Evolutionary conservation across 2,888 invertebrate genomes (phyloP).

Genomic region (Eristalis arbustorum): DNA sequence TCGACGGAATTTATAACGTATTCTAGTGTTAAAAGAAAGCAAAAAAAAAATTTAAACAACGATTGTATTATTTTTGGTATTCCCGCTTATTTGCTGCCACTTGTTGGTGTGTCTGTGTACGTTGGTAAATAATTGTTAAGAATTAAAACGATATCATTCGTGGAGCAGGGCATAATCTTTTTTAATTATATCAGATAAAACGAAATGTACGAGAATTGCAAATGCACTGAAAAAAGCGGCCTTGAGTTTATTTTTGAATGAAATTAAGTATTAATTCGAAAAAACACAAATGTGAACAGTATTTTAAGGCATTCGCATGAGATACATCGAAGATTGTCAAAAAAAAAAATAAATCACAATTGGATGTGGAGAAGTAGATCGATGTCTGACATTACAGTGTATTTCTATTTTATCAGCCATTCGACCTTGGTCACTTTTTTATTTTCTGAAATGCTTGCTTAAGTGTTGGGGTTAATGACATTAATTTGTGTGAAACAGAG

Average conservation of each 20-base stretch:
- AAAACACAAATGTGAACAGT: not conserved
- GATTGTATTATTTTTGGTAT: not conserved
- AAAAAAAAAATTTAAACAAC: not conserved
- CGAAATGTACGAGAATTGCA: not conserved
- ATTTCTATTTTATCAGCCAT: not conserved
- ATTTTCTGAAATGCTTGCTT: no score
- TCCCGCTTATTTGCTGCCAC: not conserved
- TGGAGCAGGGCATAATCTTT: slow-evolving; percentile 3
- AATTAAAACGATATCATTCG: not conserved
- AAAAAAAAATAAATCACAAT: not conserved
- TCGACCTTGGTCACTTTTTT: not conserved
- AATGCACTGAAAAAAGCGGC: not conserved
- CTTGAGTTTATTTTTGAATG: not conserved
- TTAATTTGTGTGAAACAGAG: not conserved
- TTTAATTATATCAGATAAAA: not conserved
- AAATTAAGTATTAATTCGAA: not conserved
- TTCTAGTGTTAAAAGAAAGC: not conserved
- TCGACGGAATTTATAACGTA: slow-evolving; percentile 3
- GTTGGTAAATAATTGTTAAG: slow-evolving; percentile 22
- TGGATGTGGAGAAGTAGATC: not conserved
- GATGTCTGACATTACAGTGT: not conserved
- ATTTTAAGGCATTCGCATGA: not conserved
- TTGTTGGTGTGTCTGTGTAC: slow-evolving; percentile 27
- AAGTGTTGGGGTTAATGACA: not conserved
- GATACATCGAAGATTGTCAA: not conserved